Conservation (phyloP, 2,888 invertebrate genomes). For the Stenodema calcarata region DNA sequence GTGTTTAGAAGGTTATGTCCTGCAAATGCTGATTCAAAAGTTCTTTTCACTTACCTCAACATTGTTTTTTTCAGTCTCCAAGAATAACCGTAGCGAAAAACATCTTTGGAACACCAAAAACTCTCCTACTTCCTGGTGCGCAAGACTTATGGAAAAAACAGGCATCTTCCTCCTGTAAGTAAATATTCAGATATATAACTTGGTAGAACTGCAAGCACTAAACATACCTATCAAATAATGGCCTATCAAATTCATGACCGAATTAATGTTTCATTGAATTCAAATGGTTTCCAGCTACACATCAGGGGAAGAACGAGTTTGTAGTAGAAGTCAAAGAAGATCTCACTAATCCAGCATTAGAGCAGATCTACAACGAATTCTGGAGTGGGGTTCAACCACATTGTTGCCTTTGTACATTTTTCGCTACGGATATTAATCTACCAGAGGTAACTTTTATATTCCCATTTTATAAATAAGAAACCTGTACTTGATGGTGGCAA, state of each 20-base stretch:
- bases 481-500: no score
- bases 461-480: no score
- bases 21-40: background rate
- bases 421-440: background rate
- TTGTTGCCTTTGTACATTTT: constrained; percentile 67
- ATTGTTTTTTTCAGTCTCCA: background rate
- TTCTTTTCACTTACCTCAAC: background rate
- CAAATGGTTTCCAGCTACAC: background rate
- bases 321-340: constrained; percentile 8
- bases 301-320: background rate
- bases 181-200: background rate
- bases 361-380: constrained; percentile 63
- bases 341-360: constrained; percentile 43
- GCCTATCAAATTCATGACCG: background rate
- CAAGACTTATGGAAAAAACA: constrained; percentile 32
- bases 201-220: no score
- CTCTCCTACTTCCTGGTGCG: constrained; percentile 27
- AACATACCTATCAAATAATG: no score
- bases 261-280: background rate
- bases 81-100: constrained; percentile 49
- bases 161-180: background rate
- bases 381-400: constrained; percentile 66
- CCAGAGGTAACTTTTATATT: background rate
- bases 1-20: no score
- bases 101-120: constrained; percentile 42